Evolutionary conservation across 2,797 vertebrate species (phyloP).

Genomic region (Rachycentron canadum): DNA sequence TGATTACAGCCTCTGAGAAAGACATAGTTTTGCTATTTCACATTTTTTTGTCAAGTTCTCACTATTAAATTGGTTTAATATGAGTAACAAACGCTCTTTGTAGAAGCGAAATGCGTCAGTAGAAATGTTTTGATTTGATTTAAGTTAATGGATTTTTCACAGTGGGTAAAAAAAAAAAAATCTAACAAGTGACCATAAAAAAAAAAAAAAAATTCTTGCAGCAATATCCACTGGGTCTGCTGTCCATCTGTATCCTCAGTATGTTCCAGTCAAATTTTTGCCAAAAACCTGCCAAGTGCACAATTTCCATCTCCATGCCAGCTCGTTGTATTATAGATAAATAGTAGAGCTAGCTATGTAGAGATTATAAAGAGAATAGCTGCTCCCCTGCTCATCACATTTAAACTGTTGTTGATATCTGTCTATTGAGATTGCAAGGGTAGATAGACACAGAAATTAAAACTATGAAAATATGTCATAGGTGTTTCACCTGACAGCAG

Average conservation of each 20-base stretch:
- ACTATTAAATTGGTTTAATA: slow-evolving; percentile 38
- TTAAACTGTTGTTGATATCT: slow-evolving; percentile 4
- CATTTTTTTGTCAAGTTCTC: slow-evolving; percentile 8
- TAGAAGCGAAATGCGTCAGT: neutral
- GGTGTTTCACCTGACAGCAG: neutral
- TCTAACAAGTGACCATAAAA: slow-evolving; percentile 15
- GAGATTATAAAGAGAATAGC: neutral
- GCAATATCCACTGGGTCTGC: slow-evolving; percentile 14
- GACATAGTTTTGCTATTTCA: slow-evolving; percentile 7
- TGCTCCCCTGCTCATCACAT: neutral
- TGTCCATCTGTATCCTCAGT: slow-evolving; percentile 34
- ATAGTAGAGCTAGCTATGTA: neutral
- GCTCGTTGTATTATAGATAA: neutral
- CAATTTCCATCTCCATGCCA: neutral
- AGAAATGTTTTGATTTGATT: slow-evolving; percentile 16
- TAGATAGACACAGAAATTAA: neutral
- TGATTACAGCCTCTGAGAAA: slow-evolving; percentile 19
- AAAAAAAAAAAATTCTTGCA: slow-evolving; percentile 12
- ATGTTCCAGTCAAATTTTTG: slow-evolving; percentile 10
- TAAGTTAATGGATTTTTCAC: slow-evolving; percentile 31
- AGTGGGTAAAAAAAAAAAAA: slow-evolving; percentile 2
- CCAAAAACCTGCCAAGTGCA: slow-evolving; percentile 12
- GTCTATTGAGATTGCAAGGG: neutral
- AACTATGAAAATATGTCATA: neutral
- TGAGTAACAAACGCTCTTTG: slow-evolving; percentile 11